Percentiles rank a stretch among this genome's conserved stretches.
Conservation (phyloP, 2,113 vertebrate genomes). For the Glaucidium brasilianum region DNA sequence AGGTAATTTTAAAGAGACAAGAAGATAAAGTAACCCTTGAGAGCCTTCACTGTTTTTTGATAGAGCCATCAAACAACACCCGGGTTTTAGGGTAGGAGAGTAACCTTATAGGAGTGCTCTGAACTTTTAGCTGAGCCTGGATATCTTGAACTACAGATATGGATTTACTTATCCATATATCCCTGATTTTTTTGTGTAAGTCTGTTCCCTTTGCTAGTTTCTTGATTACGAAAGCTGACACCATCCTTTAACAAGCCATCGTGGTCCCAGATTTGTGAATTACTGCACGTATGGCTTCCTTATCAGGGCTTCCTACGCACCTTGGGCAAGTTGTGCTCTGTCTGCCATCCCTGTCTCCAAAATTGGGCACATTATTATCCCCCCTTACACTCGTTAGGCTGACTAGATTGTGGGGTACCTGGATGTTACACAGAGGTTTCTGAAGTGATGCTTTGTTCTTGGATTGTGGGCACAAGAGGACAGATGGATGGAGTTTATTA, state of each 20-base stretch:
- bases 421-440: not conserved
- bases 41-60: not conserved
- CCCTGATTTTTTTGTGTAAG: too few species aligned
- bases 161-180: not conserved
- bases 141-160: not conserved
- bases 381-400: not conserved
- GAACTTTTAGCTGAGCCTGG: not conserved
- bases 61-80: not conserved
- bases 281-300: fast-evolving
- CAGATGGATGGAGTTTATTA: not conserved
- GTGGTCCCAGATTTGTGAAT: not conserved
- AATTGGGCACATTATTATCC: fast-evolving
- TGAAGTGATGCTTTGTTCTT: not conserved
- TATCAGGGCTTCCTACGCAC: fast-evolving
- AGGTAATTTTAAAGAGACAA: not conserved
- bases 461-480: not conserved
- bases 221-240: not conserved
- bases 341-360: not conserved
- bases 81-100: not conserved
- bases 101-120: not conserved
- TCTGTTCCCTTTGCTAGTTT: not conserved
- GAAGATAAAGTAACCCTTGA: not conserved
- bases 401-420: not conserved
- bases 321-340: fast-evolving
- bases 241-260: not conserved